Evolutionary conservation across 2,113 vertebrate species (phyloP), one percentile per base, ranked within the genome.

Genomic region (Protobothrops flavoviridis): DNA sequence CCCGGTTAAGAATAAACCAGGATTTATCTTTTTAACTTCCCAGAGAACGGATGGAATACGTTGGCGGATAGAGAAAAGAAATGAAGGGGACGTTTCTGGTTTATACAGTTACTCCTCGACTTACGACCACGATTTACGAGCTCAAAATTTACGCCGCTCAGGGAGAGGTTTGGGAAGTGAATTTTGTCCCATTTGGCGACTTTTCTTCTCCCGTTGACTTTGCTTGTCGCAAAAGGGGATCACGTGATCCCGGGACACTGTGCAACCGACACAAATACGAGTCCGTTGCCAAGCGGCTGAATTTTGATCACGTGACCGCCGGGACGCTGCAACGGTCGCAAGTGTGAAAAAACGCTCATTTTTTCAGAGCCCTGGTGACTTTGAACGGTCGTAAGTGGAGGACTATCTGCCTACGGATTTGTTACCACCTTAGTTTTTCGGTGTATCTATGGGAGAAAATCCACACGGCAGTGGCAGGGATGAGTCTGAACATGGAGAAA

Each of bases 161-260:
- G 10, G 0, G 1, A 64, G 26, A 12, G 12, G 1, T 61, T 11
- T 3, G 1, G 0, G 3, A 24, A 26, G 24, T 4, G 23, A 59
- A 8, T 61, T 61, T 12, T 4, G 10, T 11, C 59, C 59, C 10
- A 64, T 64, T 29, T 11, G 11, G 12, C 3, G 3, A 29, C 10
- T 29, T 64, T 64, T 3, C 26, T 26, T 26, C 26, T 24, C 24
- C 24, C 1, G 11, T 11, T 24, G 59, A 64, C 3, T 29, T 64
- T 29, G 59, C 10, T 29, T 4, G 26, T 29, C 57, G 0, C 57
- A 26, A 61, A 61, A 29, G 0, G 8, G 24, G 21, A 8, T 24
- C 56, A 7, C 21, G 9, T 11, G 9, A 26, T 6, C 59, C 3
- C 2, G 24, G 26, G 59, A 64, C 10, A 64, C 26, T 1, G 9